These are phyloP conservation scores for Gambusia yucatana DNA, from an alignment of 2,797 vertebrate species.

Conservation along the genomic window DNA sequence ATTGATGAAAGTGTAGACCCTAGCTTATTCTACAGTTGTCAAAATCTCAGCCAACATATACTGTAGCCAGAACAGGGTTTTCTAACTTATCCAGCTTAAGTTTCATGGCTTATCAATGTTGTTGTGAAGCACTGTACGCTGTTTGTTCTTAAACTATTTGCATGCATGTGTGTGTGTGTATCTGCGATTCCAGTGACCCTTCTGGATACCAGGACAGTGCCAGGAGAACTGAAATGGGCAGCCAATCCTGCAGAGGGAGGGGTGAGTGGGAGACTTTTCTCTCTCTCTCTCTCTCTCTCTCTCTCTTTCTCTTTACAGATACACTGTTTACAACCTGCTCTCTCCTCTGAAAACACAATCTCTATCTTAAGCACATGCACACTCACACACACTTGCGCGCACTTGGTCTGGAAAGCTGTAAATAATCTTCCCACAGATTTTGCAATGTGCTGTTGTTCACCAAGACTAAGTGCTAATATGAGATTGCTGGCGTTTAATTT, in stretches of 20 bases:
- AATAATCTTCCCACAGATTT: conserved; percentile 77
- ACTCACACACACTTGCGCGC: conserved; percentile 33
- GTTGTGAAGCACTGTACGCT: conserved; percentile 9
- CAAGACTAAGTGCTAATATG: conserved; percentile 75
- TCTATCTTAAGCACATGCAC: conserved; percentile 25
- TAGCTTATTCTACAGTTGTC: not conserved
- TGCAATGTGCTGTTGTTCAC: conserved; percentile 75
- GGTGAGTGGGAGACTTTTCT: conserved; percentile 86
- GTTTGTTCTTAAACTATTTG: conserved; percentile 49
- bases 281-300: conserved; percentile 7
- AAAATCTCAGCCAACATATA: not conserved
- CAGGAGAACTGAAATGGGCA: conserved; percentile 98
- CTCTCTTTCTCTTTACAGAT: conserved; percentile 34
- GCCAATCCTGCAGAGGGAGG: conserved; percentile 97
- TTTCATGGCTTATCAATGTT: not conserved
- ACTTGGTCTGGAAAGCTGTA: conserved; percentile 64
- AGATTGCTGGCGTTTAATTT: conserved; percentile 71
- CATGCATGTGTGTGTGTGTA: conserved; percentile 40
- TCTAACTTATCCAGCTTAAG: conserved; percentile 11
- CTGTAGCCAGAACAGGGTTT: not conserved
- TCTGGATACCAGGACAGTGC: conserved; percentile 97
- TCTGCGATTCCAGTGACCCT: conserved; percentile 88
- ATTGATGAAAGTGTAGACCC: not conserved
- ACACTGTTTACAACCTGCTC: conserved; percentile 66
- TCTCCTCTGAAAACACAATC: conserved; percentile 62